These are phyloP conservation scores for Eriosoma lanigerum DNA, from an alignment of 1,140 invertebrate genomes.

Conservation along the genomic window DNA sequence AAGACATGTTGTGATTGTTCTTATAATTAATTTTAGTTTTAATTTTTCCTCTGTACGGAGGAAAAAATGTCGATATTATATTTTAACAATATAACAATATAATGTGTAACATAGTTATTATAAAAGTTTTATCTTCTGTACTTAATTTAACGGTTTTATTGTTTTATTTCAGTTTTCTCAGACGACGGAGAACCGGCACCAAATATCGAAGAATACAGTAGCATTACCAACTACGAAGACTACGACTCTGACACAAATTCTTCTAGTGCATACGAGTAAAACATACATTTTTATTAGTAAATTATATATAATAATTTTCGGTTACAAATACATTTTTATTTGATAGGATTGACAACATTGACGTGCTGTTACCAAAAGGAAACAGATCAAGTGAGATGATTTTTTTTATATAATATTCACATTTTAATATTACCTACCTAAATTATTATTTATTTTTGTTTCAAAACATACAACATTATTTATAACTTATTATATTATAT, in stretches of 20 bases:
- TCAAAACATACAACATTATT: too few relatives aligned
- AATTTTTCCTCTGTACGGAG: too few relatives aligned
- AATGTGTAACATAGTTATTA: neutral
- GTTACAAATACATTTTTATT: neutral
- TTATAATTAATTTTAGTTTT: too few relatives aligned
- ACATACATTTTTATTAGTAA: neutral
- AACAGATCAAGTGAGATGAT: constrained; percentile 21
- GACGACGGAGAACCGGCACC: constrained; percentile 52
- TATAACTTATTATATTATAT: too few relatives aligned
- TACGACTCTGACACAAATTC: constrained; percentile 53
- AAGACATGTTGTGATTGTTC: too few relatives aligned
- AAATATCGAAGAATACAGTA: constrained; percentile 53
- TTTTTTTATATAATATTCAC: neutral
- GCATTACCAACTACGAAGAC: constrained; percentile 53
- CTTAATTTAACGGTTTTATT: constrained; percentile 1
- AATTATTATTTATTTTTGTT: too few relatives aligned
- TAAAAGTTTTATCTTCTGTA: neutral
- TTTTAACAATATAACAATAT: too few relatives aligned
- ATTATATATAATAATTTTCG: neutral
- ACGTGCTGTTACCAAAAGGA: constrained; percentile 10
- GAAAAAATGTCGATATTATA: too few relatives aligned
- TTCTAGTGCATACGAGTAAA: constrained; percentile 41
- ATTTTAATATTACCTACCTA: too few relatives aligned
- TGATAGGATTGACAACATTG: constrained; percentile 12
- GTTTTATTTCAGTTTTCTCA: constrained; percentile 53